Percentiles rank a stretch among this genome's conserved stretches.
phyloP scores from a whole-genome alignment of 30 jellyfish, hydroid and myxozoan species.

The Pelagia noctiluca region DNA sequence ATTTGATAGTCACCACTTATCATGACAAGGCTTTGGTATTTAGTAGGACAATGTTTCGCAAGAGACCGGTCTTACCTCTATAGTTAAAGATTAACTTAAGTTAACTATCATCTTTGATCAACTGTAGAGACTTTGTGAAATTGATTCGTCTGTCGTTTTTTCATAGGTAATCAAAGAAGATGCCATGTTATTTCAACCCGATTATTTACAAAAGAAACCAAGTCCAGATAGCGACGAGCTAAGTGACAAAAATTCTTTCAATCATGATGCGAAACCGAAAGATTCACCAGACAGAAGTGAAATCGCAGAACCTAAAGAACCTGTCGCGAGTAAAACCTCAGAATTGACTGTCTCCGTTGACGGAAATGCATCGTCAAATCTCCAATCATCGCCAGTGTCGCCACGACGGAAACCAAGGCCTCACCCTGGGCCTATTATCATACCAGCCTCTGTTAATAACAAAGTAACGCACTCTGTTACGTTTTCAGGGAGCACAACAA shows the following conservation, averaged over 20 bases:
- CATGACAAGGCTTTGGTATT: no score
- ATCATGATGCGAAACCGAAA: background rate
- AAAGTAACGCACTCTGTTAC: conserved; percentile 76
- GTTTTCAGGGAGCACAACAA: conserved; percentile 66
- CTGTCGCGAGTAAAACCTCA: conserved; percentile 37
- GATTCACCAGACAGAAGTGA: background rate
- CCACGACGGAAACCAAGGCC: conserved; percentile 88
- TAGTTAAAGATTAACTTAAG: no score
- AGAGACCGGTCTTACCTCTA: no score
- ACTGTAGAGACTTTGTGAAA: no score
- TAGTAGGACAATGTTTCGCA: no score
- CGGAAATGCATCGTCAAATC: conserved; percentile 23
- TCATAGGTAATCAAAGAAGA: background rate
- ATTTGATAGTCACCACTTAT: no score
- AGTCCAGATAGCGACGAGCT: background rate
- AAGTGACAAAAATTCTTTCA: background rate
- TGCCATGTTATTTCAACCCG: background rate
- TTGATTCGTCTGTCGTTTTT: no score
- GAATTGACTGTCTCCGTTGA: conserved; percentile 31
- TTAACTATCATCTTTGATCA: no score
- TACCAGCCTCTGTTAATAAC: conserved; percentile 95
- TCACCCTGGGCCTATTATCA: conserved; percentile 95
- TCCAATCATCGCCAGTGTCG: conserved; percentile 63
- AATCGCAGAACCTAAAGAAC: background rate
- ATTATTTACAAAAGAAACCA: background rate